Conservation (phyloP, 2,888 invertebrate genomes). For the Calameuta filiformis region DNA sequence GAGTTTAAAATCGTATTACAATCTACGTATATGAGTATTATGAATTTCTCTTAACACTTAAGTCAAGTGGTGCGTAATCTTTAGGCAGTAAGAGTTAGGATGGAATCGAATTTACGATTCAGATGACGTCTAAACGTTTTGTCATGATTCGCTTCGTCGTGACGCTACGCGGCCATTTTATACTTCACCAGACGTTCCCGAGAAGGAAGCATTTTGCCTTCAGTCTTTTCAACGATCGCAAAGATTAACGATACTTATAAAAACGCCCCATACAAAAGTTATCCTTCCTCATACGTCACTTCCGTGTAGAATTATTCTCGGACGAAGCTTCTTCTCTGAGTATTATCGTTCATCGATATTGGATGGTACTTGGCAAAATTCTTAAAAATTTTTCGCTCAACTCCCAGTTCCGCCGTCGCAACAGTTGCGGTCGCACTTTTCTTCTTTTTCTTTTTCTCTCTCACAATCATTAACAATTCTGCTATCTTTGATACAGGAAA, state of each 20-base stretch:
- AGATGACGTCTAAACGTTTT: conserved; percentile 10
- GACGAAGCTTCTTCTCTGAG: background rate
- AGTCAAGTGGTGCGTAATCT: background rate
- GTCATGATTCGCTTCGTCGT: background rate
- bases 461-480: background rate
- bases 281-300: background rate
- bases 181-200: background rate
- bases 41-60: background rate
- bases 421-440: background rate
- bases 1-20: background rate
- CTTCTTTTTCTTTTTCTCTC: background rate
- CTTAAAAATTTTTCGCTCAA: background rate
- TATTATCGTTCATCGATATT: background rate
- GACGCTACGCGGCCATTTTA: conserved; percentile 6
- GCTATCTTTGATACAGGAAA: background rate
- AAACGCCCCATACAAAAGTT: background rate
- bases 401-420: background rate
- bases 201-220: conserved; percentile 25
- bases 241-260: background rate
- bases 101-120: conserved; percentile 25
- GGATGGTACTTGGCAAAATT: too few species aligned
- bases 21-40: background rate
- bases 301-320: background rate
- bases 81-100: conserved; percentile 31
- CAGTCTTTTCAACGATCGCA: conserved; percentile 28